Conservation (phyloP, 1,140 invertebrate genomes). For the Caenorhabditis inopinata region DNA sequence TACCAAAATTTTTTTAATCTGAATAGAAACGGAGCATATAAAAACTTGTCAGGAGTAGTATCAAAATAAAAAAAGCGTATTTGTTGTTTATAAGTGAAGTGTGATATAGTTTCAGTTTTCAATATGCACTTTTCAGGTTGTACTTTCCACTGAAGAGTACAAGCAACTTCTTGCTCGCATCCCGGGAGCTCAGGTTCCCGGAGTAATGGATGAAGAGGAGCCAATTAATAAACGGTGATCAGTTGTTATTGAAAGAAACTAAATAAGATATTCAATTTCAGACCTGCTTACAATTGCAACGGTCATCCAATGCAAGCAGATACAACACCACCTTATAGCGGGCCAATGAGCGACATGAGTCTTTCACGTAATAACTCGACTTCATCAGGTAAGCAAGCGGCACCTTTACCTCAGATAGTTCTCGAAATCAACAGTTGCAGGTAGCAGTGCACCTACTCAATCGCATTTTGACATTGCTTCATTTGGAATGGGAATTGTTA, state of each 20-base stretch:
- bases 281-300: background rate
- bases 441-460: background rate
- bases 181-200: background rate
- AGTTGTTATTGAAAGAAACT: too few species aligned
- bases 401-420: too few species aligned
- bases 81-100: too few species aligned
- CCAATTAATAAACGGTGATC: slow-evolving; percentile 4
- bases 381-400: background rate
- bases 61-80: too few species aligned
- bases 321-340: background rate
- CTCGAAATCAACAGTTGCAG: background rate
- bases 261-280: background rate
- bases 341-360: slow-evolving; percentile 4
- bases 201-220: slow-evolving; percentile 10
- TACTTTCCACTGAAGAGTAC: slow-evolving; percentile 4
- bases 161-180: background rate
- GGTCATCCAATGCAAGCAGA: slow-evolving; percentile 10
- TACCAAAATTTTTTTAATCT: background rate
- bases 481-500: slow-evolving; percentile 6
- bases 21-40: background rate
- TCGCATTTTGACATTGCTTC: background rate
- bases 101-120: too few species aligned
- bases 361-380: background rate
- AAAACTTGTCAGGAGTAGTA: too few species aligned
- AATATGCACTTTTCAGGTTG: slow-evolving; percentile 10